Evolutionary conservation across 1,140 invertebrate genomes (phyloP), one percentile per base, ranked within the genome.

Genomic region (Rhizoglyphus robini): DNA sequence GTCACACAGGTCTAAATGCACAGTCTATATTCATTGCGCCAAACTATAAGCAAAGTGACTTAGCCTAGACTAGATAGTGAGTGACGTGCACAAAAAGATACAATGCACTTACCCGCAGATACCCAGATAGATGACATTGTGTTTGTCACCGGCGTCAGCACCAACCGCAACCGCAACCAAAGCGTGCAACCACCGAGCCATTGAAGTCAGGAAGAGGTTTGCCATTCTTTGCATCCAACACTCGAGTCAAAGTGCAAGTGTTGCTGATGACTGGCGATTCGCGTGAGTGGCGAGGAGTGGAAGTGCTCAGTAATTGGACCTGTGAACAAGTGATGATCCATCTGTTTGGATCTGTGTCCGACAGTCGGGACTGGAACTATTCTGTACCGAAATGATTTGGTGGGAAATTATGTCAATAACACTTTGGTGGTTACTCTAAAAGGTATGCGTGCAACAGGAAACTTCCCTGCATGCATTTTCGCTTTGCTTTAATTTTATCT

Each of bases 341-440:
- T 36, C 20, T 64, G 25, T 48, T 64, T 47, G 41, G 15, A 20
- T 4, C 1, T 27, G 13, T 13, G 20, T 11, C 3, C 1, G 46
- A 64, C 13, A 5, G 30, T 29, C 63, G 63, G 18, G 63, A 64
- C 41, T 5, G 13, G 20, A n/a, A 23, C 20, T 18, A 18, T 51
- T 13, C 31, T 64, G 15, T 29, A 47, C 25, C 63, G 63, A 15
- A 64, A 51, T 49, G 46, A 64, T 31, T 47, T 47, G 48, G 27
- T 64, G 23, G n/a, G 1, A 3, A 48, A 49, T 20, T 64, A 25
- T 27, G 2, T 1, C 25, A 36, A 30, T 27, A 41, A 51, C 18
- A 51, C 23, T 15, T 27, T 64, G 25, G n/a, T 48, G 3, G 46
- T 64, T 5, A 30, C 46, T 5, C 63, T 47, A n/a, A 49, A 64